These are phyloP conservation scores for Trachurus trachurus DNA, from an alignment of 2,797 vertebrate genomes.

Conservation along the genomic window DNA sequence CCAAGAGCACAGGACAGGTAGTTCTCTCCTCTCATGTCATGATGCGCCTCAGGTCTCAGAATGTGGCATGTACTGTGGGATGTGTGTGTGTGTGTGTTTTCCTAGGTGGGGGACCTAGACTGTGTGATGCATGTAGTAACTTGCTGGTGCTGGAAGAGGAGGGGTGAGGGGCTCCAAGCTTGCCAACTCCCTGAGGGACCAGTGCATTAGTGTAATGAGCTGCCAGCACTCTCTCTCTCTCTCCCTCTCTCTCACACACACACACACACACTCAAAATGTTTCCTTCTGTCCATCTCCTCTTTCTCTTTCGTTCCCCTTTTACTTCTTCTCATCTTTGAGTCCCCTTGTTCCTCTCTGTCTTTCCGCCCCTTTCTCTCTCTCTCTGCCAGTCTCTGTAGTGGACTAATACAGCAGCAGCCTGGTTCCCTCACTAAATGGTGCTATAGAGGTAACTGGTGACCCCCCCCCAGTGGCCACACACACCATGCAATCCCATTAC, in stretches of 20 bases:
- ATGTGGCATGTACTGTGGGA: conserved; percentile 37
- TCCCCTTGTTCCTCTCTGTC: not conserved
- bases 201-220: conserved; percentile 86
- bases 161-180: conserved; percentile 61
- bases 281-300: conserved; percentile 33
- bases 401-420: conserved; percentile 12
- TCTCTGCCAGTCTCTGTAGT: not conserved
- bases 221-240: conserved; percentile 57
- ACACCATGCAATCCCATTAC: conserved; percentile 59
- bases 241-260: conserved; percentile 29
- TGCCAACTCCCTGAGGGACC: conserved; percentile 78
- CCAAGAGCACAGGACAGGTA: conserved; percentile 58
- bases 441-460: conserved; percentile 32
- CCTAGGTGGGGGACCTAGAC: conserved; percentile 47
- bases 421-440: conserved; percentile 23
- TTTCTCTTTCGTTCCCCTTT: conserved; percentile 27
- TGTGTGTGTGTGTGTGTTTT: conserved; percentile 29
- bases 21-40: conserved; percentile 57
- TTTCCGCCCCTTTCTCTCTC: not conserved
- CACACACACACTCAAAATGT: conserved; percentile 34
- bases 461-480: conserved; percentile 57
- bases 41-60: conserved; percentile 23
- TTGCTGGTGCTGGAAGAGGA: conserved; percentile 59
- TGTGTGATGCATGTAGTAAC: conserved; percentile 49
- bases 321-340: conserved; percentile 7